A percentile compares a stretch with the other conserved stretches of the same genome.
phyloP scores from a whole-genome alignment of 2,113 vertebrate genomes.

The Rana temporaria region DNA sequence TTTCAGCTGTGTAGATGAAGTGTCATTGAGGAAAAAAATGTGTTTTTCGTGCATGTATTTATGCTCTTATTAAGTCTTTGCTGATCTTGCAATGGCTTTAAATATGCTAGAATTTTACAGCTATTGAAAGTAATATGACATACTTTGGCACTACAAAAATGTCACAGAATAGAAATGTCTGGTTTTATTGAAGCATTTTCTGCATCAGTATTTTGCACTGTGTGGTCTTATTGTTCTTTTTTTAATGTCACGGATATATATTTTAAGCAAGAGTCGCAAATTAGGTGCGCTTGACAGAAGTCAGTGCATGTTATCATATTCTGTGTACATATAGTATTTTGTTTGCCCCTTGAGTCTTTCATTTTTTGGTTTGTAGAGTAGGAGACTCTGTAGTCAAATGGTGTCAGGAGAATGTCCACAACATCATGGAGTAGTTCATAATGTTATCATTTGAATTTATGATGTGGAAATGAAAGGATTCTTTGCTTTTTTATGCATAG shows the following conservation, averaged over 20 bases:
- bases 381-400: no score
- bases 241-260: background rate
- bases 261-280: background rate
- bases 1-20: background rate
- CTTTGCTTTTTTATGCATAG: no score
- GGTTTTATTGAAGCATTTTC: background rate
- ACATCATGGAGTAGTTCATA: no score
- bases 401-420: no score
- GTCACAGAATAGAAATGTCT: background rate
- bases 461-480: no score
- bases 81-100: background rate
- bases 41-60: background rate
- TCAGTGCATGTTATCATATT: no score
- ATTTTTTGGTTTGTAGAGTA: no score
- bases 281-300: no score
- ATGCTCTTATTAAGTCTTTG: background rate
- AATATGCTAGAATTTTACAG: background rate
- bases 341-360: no score
- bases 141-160: background rate
- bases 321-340: no score
- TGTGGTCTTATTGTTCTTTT: background rate
- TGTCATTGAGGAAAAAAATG: slow-evolving; percentile 7
- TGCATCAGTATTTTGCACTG: background rate
- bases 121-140: no score
- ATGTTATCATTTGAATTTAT: no score